These are phyloP conservation scores for Urophycis tenuis DNA, from an alignment of 2,797 vertebrate genomes.

Conservation along the genomic window DNA sequence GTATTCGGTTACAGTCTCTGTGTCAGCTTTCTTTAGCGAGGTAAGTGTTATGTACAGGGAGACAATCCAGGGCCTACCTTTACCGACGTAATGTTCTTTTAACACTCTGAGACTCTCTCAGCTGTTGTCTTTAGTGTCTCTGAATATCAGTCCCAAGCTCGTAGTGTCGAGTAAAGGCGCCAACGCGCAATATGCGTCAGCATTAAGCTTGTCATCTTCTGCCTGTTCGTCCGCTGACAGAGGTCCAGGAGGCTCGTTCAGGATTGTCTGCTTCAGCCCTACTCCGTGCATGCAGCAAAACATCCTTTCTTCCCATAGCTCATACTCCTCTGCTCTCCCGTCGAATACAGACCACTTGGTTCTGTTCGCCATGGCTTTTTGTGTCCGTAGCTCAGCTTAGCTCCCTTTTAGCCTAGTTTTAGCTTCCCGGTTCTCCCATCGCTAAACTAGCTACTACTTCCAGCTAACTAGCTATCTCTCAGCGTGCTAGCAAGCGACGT, in stretches of 20 bases:
- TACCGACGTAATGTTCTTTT: conserved; percentile 11
- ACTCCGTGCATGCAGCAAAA: conserved; percentile 14
- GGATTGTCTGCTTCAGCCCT: conserved; percentile 7
- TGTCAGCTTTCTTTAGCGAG: conserved; percentile 9
- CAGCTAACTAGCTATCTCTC: too few species aligned
- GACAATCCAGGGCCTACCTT: conserved; percentile 17
- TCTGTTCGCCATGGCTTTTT: conserved; percentile 1
- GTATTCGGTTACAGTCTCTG: conserved; percentile 18
- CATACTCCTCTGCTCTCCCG: neutral
- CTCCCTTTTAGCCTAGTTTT: neutral
- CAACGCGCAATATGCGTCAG: conserved; percentile 11
- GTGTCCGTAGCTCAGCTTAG: conserved; percentile 1
- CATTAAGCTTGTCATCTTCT: conserved; percentile 9
- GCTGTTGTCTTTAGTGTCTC: conserved; percentile 2
- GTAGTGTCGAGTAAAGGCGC: conserved; percentile 5
- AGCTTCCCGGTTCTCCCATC: conserved; percentile 1
- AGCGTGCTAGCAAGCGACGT: too few species aligned
- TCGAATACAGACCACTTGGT: neutral
- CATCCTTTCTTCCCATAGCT: conserved; percentile 17
- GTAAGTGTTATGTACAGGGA: conserved; percentile 13
- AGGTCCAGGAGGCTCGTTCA: neutral
- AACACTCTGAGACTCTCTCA: conserved; percentile 2
- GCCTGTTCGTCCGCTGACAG: conserved; percentile 14
- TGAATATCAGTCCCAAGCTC: neutral
- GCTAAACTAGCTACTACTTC: neutral